These are phyloP conservation scores for Calliphora vicina DNA, from an alignment of 1,140 invertebrate species.

Conservation along the genomic window DNA sequence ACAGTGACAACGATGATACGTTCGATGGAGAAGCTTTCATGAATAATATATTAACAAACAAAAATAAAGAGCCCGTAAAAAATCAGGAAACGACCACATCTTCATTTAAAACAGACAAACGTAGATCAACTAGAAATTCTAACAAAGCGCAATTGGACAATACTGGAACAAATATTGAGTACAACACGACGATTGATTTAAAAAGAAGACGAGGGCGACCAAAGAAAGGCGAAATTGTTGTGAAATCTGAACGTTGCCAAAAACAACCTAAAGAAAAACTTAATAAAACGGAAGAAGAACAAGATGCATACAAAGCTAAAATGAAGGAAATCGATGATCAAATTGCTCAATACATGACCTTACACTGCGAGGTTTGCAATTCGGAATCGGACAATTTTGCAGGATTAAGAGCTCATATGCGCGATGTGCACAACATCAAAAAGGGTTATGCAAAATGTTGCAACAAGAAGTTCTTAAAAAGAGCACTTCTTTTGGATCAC, in stretches of 20 bases:
- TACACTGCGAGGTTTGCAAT: not conserved
- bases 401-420: not conserved
- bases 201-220: not conserved
- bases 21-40: conserved; percentile 19
- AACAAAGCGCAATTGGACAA: not conserved
- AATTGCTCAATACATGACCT: conserved; percentile 5
- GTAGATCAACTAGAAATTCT: not conserved
- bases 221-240: not conserved
- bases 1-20: not conserved
- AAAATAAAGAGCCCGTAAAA: not conserved
- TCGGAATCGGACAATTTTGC: not conserved
- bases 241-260: not conserved
- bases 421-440: not conserved
- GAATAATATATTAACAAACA: not conserved
- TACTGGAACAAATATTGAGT: not conserved
- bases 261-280: not conserved
- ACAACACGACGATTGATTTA: not conserved
- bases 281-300: not conserved
- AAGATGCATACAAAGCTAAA: not conserved
- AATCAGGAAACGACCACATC: too few relatives aligned
- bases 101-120: not conserved
- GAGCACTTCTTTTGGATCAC: not conserved
- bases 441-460: conserved; percentile 22
- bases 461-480: conserved; percentile 2
- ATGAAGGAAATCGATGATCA: not conserved